Conservation (phyloP, 2,888 invertebrate species). For the Ryuthela nishihirai region DNA sequence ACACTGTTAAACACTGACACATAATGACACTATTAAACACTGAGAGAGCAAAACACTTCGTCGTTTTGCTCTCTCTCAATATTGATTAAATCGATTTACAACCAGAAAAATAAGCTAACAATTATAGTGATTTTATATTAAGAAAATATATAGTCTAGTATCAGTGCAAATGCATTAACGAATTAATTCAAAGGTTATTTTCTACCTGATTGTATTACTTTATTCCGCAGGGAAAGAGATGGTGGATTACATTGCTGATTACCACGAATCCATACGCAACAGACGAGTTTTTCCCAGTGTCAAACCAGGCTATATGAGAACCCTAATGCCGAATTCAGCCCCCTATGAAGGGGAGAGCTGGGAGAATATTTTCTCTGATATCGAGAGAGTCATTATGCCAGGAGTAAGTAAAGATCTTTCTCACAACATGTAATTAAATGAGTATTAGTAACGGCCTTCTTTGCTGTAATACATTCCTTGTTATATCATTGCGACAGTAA, state of each 20-base stretch:
- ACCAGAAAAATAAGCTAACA: too few species aligned
- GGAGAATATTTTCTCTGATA: slow-evolving; percentile 86
- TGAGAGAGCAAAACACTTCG: too few species aligned
- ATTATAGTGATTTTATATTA: too few species aligned
- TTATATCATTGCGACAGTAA: too few species aligned
- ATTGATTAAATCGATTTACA: too few species aligned
- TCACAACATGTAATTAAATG: not conserved
- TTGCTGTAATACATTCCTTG: too few species aligned
- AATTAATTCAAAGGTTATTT: not conserved
- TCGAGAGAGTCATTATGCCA: slow-evolving; percentile 93
- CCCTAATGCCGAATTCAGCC: slow-evolving; percentile 77
- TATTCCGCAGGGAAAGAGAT: slow-evolving; percentile 80
- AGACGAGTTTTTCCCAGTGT: slow-evolving; percentile 89
- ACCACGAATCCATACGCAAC: slow-evolving; percentile 83
- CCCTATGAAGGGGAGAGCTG: slow-evolving; percentile 83
- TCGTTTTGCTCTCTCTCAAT: too few species aligned
- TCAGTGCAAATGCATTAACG: slow-evolving; percentile 18
- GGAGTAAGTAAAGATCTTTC: slow-evolving; percentile 63
- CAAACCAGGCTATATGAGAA: slow-evolving; percentile 88
- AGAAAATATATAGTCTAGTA: too few species aligned
- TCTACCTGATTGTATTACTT: too few species aligned
- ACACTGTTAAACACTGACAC: too few species aligned
- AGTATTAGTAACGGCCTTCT: not conserved
- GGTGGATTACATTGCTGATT: slow-evolving; percentile 98
- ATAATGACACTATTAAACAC: too few species aligned